phyloP scores from a whole-genome alignment of 2,888 invertebrate genomes.

The Synanthedon tipuliformis region DNA sequence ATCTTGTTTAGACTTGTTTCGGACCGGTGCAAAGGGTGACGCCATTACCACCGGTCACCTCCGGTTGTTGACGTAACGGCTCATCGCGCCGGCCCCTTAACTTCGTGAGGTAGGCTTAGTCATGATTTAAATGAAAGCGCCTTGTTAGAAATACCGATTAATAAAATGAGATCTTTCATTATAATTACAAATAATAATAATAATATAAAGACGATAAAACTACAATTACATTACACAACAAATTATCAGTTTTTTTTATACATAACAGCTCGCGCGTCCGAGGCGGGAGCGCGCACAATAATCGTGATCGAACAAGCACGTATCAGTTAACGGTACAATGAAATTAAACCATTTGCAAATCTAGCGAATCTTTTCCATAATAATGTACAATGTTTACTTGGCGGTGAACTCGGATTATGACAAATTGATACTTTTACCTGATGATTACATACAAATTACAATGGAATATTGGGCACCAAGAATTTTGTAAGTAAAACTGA shows the following conservation, averaged over 20 bases:
- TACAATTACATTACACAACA: conserved; percentile 68
- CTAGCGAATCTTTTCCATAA: conserved; percentile 18
- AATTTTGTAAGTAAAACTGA: neutral
- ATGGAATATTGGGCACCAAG: no score
- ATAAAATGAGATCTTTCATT: conserved; percentile 72
- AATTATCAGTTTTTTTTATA: conserved; percentile 49
- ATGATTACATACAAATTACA: no score
- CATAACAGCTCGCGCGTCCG: conserved; percentile 48
- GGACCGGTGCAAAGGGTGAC: conserved; percentile 36
- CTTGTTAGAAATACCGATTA: conserved; percentile 72
- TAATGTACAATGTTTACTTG: conserved; percentile 1
- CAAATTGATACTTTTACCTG: conserved; percentile 4
- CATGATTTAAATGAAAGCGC: conserved; percentile 71
- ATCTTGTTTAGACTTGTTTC: conserved; percentile 67
- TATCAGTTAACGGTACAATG: conserved; percentile 58
- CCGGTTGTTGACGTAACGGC: conserved; percentile 8
- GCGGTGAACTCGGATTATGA: conserved; percentile 11
- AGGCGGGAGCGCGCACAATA: conserved; percentile 35
- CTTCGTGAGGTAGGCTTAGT: conserved; percentile 71
- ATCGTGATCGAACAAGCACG: conserved; percentile 44
- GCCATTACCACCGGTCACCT: conserved; percentile 8
- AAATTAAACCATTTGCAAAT: conserved; percentile 32
- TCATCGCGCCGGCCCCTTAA: conserved; percentile 40
- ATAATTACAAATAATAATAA: conserved; percentile 66
- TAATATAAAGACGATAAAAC: conserved; percentile 66